Evolutionary conservation across 2,113 vertebrate species (phyloP), one percentile per base, ranked within the genome.

Genomic region (Pseudorhombus dupliciocellatus): DNA sequence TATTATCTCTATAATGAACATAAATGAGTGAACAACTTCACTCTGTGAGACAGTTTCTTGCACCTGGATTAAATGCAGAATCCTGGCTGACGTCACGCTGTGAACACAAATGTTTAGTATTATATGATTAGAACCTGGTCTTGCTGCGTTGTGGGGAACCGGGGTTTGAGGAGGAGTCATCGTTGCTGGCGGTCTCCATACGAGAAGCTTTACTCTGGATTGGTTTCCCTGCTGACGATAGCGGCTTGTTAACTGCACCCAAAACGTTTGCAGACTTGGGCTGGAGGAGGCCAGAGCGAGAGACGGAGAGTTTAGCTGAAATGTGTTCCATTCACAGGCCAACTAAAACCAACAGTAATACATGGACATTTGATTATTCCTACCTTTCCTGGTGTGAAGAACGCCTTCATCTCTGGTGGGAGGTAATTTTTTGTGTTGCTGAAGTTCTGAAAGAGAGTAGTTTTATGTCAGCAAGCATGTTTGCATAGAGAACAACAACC

Each of bases 371-470:
- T 42, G 12, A n/a, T 6, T 4, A 1, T 30, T 8, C 54, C 51
- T 87, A 99, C 97, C 95, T 99, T 99, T 91, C 98, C 98, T 73
- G 96, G 96, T 65, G 97, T 97, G 79, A 99, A 98, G 92, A 99
- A 97, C 0, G 96, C 92, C 86, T 99, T 99, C 96, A 99, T 97
- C 93, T 99, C 98, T 34, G 96, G 94, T 80, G 98, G 97, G 83
- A 99, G 95, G 51, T 97, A 99, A 88, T 98, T 98, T 95, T 99
- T 99, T 86, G 96, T 97, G 92, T 99, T 99, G 92, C 94, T 99
- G 88, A 99, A 98, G 90, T 98, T 99, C 98, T 99, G 90, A 50
- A 91, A 7, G 1, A 54, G 1, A 66, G 64, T 22, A 14, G 30
- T 10, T 18, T 62, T 31, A 7, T 62, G 26, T 75, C 15, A 75